A percentile compares a stretch with the other conserved stretches of the same genome.
phyloP scores from a whole-genome alignment of 2,797 vertebrate genomes.

The Lepilemur septentrionalis region DNA sequence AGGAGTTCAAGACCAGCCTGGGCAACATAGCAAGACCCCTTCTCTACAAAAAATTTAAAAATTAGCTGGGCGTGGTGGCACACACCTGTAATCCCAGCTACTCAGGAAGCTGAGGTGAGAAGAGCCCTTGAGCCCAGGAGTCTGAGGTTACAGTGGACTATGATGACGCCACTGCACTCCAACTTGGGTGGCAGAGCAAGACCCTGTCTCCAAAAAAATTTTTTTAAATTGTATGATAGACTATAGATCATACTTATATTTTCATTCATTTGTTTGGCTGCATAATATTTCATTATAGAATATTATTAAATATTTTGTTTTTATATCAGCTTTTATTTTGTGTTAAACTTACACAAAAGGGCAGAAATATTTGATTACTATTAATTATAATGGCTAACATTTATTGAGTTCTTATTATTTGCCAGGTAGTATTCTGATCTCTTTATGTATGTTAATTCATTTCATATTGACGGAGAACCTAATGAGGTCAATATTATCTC shows the following conservation, averaged over 20 bases:
- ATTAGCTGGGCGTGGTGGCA: no score
- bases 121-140: no score
- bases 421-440: not conserved
- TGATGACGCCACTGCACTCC: no score
- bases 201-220: no score
- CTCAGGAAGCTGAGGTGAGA: no score
- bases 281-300: not conserved
- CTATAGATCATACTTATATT: not conserved
- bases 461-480: not conserved
- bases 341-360: not conserved
- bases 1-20: no score
- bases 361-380: not conserved
- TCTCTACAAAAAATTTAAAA: no score
- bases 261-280: not conserved
- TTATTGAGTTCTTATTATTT: constrained; percentile 2
- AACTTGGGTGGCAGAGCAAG: no score
- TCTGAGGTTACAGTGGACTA: no score
- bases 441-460: constrained; percentile 12
- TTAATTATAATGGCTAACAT: not conserved
- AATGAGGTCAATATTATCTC: not conserved
- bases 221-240: not conserved
- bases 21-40: no score
- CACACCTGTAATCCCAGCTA: no score
- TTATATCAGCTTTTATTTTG: constrained; percentile 19
- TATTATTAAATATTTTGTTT: constrained; percentile 4